Evolutionary conservation across 2,113 vertebrate genomes (phyloP), one percentile per base, ranked within the genome.

Genomic region (Bos javanicus): DNA sequence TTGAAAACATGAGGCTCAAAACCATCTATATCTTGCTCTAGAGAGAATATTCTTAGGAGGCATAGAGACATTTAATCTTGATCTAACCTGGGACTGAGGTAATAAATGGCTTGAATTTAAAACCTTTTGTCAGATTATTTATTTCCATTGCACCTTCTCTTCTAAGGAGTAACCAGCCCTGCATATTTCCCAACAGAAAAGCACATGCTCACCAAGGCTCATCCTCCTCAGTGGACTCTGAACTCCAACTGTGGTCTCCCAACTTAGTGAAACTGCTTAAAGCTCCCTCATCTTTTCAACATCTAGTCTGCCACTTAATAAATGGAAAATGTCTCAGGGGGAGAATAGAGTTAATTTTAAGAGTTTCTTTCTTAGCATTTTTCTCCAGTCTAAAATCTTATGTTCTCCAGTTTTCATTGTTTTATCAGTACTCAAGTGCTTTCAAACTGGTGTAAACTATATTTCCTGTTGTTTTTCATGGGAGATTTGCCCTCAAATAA

Each of bases 1-100:
- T 64, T 48, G 17, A 64, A 64, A 57, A 4, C 1, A 0, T 5
- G 4, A 46, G 1, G 0, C 19, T 62, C 15, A 76, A 11, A 74
- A 56, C 0, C 4, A 13, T 74, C 59, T 60, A 21, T 54, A 60
- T 90, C 43, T 87, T 50, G 3, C 9, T 23, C 33, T 67, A 80
- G 48, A 92, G 39, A 80, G 23, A 64, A 93, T 85, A 39, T 2
- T 80, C 2, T 76, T 46, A 17, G 5, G 7, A 85, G 5, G n/a
- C 11, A 80, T 12, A 62, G 6, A 13, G 12, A 48, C 12, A 62
- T 48, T 85, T 71, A 7, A 64, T 5, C 21, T 48, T 86, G 84
- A 48, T 80, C 14, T 9, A 60, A 10, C 26, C 50, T 88, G 26
- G 4, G 36, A 36, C 14, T 94, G 15, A 87, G 7, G 16, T 90